These are phyloP conservation scores for Chiroxiphia lanceolata DNA, from an alignment of 2,797 vertebrate species.

Conservation along the genomic window DNA sequence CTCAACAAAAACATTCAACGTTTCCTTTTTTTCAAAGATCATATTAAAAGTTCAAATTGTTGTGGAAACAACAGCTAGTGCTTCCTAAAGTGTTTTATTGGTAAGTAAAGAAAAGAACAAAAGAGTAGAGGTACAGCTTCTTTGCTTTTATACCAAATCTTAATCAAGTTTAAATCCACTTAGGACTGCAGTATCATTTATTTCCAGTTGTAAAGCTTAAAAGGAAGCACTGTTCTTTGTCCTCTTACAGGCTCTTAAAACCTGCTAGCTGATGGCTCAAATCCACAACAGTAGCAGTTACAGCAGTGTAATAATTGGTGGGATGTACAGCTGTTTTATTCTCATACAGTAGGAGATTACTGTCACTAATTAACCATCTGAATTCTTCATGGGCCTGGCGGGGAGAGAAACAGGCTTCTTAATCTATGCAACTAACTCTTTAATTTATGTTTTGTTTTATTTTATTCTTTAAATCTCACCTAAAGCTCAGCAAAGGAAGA, in stretches of 20 bases:
- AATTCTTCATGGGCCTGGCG: neutral
- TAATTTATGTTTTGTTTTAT: neutral
- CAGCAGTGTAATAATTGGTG: neutral
- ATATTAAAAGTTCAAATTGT: neutral
- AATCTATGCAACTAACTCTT: neutral
- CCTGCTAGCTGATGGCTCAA: neutral
- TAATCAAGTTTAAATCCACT: neutral
- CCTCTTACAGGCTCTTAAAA: neutral
- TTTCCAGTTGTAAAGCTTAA: neutral
- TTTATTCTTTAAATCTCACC: neutral
- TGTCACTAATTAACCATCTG: neutral
- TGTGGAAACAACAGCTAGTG: neutral
- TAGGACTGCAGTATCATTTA: neutral
- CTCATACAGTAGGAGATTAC: neutral
- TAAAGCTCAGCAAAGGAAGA: conserved; percentile 86
- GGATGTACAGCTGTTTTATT: neutral
- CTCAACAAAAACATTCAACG: neutral
- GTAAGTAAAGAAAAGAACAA: neutral
- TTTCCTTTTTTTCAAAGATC: neutral
- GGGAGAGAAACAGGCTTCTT: neutral
- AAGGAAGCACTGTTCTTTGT: neutral
- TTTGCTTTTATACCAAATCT: neutral
- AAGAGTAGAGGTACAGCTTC: neutral
- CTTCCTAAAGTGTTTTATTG: neutral
- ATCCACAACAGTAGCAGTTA: neutral